Conservation (phyloP, 1,140 invertebrate species). For the Drosophila willistoni region DNA sequence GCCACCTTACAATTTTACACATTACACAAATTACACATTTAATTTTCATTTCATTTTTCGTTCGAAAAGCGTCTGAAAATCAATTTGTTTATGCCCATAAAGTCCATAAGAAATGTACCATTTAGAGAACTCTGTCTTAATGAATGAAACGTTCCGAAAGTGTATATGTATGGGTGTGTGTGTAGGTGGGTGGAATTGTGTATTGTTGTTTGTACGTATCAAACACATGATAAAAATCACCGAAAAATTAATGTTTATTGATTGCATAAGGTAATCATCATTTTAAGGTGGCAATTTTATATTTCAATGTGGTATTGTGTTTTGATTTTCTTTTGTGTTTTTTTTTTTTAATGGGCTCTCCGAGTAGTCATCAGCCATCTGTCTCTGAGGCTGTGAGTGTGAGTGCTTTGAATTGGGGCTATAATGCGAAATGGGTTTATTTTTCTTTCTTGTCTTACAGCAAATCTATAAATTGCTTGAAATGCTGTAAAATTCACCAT, state of each 20-base stretch:
- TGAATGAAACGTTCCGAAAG: conserved; percentile 29
- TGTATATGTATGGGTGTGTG: background rate
- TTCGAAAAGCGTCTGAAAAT: conserved; percentile 8
- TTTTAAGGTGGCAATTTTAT: conserved; percentile 6
- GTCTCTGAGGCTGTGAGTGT: background rate
- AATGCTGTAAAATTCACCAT: background rate
- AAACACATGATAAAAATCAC: conserved; percentile 50
- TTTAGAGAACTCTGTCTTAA: conserved; percentile 34
- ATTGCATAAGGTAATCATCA: conserved; percentile 40
- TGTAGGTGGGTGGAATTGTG: background rate
- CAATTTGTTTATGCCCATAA: conserved; percentile 46
- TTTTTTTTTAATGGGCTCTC: background rate
- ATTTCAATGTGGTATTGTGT: background rate
- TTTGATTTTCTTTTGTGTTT: background rate
- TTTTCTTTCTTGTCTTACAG: background rate
- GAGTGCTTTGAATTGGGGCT: background rate
- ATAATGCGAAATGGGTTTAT: background rate
- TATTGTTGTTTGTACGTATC: conserved; percentile 22
- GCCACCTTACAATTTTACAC: conserved; percentile 5
- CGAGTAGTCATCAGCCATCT: background rate
- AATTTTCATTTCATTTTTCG: conserved; percentile 34
- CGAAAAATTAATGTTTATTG: conserved; percentile 57
- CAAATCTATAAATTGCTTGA: background rate
- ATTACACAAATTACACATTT: conserved; percentile 1
- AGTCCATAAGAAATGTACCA: conserved; percentile 38